These are phyloP conservation scores for Saimiri boliviensis DNA, from an alignment of 2,113 vertebrate genomes.

Conservation along the genomic window DNA sequence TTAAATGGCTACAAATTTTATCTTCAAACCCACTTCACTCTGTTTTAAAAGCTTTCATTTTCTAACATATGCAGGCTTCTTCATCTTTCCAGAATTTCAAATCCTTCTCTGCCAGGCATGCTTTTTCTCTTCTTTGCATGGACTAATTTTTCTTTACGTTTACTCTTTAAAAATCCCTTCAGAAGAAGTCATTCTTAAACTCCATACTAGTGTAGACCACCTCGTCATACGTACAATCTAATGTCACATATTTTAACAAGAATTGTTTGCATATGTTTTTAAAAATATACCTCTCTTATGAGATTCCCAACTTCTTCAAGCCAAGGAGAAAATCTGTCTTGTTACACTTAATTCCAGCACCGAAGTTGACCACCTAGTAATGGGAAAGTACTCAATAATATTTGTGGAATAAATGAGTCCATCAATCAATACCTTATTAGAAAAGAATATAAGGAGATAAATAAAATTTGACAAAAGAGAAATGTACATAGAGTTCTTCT, in stretches of 20 bases:
- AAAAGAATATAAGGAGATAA: background rate
- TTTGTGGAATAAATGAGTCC: background rate
- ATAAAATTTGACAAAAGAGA: background rate
- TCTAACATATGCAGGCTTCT: background rate
- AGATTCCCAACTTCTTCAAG: background rate
- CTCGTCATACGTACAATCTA: background rate
- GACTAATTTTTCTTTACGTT: background rate
- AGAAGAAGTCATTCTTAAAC: background rate
- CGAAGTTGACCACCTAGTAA: background rate
- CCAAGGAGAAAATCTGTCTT: background rate
- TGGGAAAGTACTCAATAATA: background rate
- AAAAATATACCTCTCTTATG: background rate
- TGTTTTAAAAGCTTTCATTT: background rate
- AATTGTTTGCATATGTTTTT: background rate
- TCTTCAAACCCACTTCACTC: background rate
- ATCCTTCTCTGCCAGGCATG: accelerated
- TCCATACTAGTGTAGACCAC: background rate
- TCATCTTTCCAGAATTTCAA: background rate
- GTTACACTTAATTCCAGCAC: background rate
- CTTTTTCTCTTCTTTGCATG: background rate
- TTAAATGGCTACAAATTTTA: background rate
- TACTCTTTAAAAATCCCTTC: background rate
- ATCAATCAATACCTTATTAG: background rate
- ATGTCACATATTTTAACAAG: background rate
- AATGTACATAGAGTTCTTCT: background rate